Conservation (phyloP, 2,888 invertebrate genomes). For the Lasioglossum calceatum region DNA sequence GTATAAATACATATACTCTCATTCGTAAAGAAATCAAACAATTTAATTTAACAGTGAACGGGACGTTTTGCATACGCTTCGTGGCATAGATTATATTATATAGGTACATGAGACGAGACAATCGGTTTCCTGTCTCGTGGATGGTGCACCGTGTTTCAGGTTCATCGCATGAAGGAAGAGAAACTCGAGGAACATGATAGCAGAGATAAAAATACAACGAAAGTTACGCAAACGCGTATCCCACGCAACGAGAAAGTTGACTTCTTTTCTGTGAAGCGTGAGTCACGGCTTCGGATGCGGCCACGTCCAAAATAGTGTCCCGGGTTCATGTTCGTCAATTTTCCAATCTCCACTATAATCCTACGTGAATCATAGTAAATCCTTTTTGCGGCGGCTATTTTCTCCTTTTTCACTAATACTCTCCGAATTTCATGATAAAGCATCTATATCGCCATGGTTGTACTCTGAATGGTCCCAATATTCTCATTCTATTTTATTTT, state of each 20-base stretch:
- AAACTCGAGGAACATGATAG: constrained; percentile 58
- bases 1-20: constrained; percentile 5
- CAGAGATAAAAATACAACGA: constrained; percentile 67
- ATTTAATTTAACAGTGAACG: constrained; percentile 8
- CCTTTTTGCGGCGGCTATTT: constrained; percentile 22
- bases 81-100: constrained; percentile 12
- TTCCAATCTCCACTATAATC: constrained; percentile 34
- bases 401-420: constrained; percentile 20
- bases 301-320: constrained; percentile 47
- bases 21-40: constrained; percentile 28
- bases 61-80: not conserved
- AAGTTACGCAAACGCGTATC: constrained; percentile 61
- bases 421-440: not conserved
- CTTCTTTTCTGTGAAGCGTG: constrained; percentile 55
- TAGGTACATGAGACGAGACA: constrained; percentile 20
- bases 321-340: constrained; percentile 45
- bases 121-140: constrained; percentile 14
- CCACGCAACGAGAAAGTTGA: constrained; percentile 62
- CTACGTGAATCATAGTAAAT: constrained; percentile 30
- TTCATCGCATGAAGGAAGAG: constrained; percentile 44
- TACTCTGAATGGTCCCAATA: constrained; percentile 7
- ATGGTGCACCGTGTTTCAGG: constrained; percentile 14
- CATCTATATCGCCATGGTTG: constrained; percentile 18
- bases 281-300: constrained; percentile 50
- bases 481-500: constrained; percentile 5